Evolutionary conservation across 2,797 vertebrate species (phyloP).

Genomic region (Loriculus beryllinus): DNA sequence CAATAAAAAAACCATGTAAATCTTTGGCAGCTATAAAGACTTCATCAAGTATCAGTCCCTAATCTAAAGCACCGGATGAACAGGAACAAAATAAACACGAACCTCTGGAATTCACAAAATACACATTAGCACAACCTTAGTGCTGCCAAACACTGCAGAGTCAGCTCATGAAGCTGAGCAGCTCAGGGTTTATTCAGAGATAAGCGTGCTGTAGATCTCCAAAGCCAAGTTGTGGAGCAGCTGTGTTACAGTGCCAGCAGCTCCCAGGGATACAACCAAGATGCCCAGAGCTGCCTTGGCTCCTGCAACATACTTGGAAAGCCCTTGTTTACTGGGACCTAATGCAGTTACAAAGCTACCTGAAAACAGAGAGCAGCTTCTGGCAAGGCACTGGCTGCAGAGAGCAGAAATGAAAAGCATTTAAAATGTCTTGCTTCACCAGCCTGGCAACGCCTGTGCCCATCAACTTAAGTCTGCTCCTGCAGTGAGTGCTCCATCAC

Average conservation of each 20-base stretch:
- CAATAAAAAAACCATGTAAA: neutral
- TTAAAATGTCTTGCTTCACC: conserved; percentile 5
- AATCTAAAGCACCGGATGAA: neutral
- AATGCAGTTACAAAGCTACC: neutral
- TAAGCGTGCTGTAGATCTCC: fast-evolving
- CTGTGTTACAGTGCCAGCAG: neutral
- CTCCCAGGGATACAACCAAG: neutral
- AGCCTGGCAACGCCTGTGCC: neutral
- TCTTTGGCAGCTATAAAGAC: neutral
- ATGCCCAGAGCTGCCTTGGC: neutral
- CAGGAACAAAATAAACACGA: fast-evolving
- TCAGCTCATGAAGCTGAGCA: neutral
- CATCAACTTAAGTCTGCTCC: neutral
- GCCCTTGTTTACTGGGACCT: neutral
- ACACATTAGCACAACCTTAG: neutral
- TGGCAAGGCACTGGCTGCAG: neutral
- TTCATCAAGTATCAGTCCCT: neutral
- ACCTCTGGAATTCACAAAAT: neutral
- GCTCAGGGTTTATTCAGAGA: neutral
- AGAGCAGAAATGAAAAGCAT: conserved; percentile 17
- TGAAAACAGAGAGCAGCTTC: neutral
- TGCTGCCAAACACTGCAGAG: neutral
- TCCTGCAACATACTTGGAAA: neutral
- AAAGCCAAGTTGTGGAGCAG: neutral
- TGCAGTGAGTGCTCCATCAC: neutral